Conservation (phyloP, 2,888 invertebrate genomes). For the Limulus polyphemus region DNA sequence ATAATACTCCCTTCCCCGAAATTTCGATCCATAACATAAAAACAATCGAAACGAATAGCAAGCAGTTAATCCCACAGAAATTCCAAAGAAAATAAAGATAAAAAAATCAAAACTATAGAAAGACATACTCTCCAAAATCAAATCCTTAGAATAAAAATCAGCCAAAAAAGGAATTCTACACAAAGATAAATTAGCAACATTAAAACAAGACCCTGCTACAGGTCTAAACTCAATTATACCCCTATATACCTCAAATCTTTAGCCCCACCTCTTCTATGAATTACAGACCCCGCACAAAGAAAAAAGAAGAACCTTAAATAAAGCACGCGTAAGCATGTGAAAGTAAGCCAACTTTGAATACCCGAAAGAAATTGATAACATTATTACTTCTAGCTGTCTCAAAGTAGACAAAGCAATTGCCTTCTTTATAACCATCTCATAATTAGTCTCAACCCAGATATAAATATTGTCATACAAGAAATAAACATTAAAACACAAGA, state of each 20-base stretch:
- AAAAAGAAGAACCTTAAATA: slow-evolving; percentile 63
- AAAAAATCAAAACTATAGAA: neutral
- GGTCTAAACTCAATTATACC: no score
- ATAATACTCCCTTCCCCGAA: no score
- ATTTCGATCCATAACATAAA: no score
- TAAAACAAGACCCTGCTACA: slow-evolving; percentile 31
- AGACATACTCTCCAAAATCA: slow-evolving; percentile 23
- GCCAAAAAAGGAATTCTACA: slow-evolving; percentile 31
- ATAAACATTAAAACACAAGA: slow-evolving; percentile 37
- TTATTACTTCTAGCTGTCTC: slow-evolving; percentile 61
- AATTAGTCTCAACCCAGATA: slow-evolving; percentile 34
- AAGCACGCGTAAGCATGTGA: slow-evolving; percentile 57
- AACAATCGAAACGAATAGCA: no score
- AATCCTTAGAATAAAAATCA: slow-evolving; percentile 33
- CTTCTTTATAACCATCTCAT: slow-evolving; percentile 52
- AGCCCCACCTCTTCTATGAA: no score
- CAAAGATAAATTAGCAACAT: slow-evolving; percentile 3
- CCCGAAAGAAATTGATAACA: slow-evolving; percentile 49
- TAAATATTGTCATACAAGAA: slow-evolving; percentile 33
- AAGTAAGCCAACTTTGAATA: slow-evolving; percentile 50
- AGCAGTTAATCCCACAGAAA: no score
- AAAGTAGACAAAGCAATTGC: slow-evolving; percentile 64
- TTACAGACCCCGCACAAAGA: no score
- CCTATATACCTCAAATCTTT: no score
- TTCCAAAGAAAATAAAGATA: neutral